Base-by-base conservation (phyloP, 2,888 invertebrate genomes). In the Synanthedon myopaeformis region DNA sequence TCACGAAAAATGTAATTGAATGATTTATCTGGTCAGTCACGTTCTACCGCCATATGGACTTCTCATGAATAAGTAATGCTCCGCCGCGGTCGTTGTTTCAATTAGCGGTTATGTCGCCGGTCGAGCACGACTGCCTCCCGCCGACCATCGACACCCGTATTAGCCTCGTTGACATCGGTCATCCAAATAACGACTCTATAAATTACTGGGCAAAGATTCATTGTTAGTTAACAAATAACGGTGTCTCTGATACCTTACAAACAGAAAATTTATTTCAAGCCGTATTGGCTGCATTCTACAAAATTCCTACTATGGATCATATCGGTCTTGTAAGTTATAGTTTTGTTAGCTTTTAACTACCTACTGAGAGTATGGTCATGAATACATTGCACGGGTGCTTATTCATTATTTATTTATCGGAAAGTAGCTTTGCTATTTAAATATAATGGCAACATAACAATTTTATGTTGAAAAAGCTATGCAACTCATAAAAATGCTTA, bases 61-160 rank as follows among this genome's bases (percentile, higher is more conserved):
- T 73, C 84, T 84, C 87, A 87, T 87, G 87, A 87, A 87, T 87
- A 85, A 86, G 77, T 86, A 80, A 86, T 85, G 81, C 72, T 74
- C 70, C 73, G 75, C 76, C 75, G 76, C 80, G 81, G 79, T 83
- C 84, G 83, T 83, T 84, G 87, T 86, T 85, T 86, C 85, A 86
- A 87, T 87, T 86, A 86, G 87, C 79, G 83, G 83, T 81, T 76
- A 74, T 80, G 83, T 83, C 82, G 77, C 74, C 76, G 76, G 74
- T 72, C 75, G 70, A 68, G 67, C 74, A 72, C 73, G 76, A 70
- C 74, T 71, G 71, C 73, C 75, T 69, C 70, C 73, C 67, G 65
- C 66, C 61, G 59, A 35, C 64, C 64, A 56, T 58, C 52, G 42
- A 35, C 53, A 53, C 57, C 54, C 54, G 59, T 10, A 35, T 10